A percentile compares a stretch with the other conserved stretches of the same genome.
Conservation (phyloP, 2,888 invertebrate species). For the Rugalucina vietnamica region DNA sequence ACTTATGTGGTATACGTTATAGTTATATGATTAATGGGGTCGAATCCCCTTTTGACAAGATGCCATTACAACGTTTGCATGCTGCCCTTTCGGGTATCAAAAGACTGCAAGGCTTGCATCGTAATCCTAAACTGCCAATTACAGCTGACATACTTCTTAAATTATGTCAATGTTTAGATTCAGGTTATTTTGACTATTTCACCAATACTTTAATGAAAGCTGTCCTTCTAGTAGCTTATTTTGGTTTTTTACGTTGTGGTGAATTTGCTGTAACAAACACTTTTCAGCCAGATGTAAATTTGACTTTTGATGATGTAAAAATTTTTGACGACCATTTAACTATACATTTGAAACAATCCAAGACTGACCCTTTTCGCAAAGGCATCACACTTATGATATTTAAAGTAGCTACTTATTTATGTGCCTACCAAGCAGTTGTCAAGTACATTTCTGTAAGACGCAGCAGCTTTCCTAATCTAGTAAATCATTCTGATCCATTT, state of each 20-base stretch:
- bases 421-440: neutral
- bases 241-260: neutral
- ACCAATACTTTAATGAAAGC: neutral
- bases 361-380: neutral
- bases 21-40: neutral
- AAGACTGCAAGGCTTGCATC: neutral
- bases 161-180: neutral
- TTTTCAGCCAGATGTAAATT: neutral
- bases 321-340: neutral
- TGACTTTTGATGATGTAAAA: neutral
- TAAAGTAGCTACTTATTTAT: conserved; percentile 4
- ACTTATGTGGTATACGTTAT: neutral
- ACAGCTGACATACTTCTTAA: neutral
- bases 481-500: neutral
- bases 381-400: neutral
- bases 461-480: neutral
- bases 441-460: neutral
- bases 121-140: neutral
- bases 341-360: neutral
- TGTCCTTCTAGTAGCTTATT: neutral
- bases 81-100: neutral
- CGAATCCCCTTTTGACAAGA: neutral
- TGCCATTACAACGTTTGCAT: neutral
- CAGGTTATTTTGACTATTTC: neutral
- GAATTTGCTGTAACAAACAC: neutral